Conservation (phyloP, 2,888 invertebrate species). For the Callinectes sapidus region DNA sequence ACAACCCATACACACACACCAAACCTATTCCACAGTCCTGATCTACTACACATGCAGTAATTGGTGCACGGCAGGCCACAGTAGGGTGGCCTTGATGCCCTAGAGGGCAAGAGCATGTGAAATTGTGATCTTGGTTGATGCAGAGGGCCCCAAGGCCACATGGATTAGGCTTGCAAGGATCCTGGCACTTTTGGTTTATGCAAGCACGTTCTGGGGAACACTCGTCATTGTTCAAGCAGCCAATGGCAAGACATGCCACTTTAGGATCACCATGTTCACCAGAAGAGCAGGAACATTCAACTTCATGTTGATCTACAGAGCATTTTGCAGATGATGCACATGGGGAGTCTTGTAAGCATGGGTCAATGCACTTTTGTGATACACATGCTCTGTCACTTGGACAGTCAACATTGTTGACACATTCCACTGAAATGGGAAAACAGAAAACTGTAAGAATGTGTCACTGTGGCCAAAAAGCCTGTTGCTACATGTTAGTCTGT, state of each 20-base stretch:
- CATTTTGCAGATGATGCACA: conserved; percentile 79
- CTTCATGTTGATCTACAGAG: conserved; percentile 76
- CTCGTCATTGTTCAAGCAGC: conserved; percentile 81
- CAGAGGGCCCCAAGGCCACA: conserved; percentile 83
- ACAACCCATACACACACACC: conserved; percentile 87
- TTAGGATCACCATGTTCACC: conserved; percentile 83
- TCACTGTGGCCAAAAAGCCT: not conserved
- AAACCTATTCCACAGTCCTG: conserved; percentile 77
- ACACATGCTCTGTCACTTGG: conserved; percentile 87
- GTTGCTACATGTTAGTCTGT: not conserved
- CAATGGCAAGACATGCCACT: conserved; percentile 65
- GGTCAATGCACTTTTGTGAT: conserved; percentile 86
- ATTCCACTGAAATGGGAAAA: conserved; percentile 81
- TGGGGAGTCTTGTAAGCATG: conserved; percentile 87
- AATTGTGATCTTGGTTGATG: conserved; percentile 79
- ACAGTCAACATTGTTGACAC: conserved; percentile 89
- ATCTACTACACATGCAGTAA: conserved; percentile 61
- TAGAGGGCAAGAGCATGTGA: conserved; percentile 74
- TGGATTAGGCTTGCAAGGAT: conserved; percentile 80
- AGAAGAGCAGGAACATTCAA: conserved; percentile 87
- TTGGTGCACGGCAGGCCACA: conserved; percentile 73
- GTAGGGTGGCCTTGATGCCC: conserved; percentile 74
- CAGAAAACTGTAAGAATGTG: not conserved
- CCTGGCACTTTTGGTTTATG: conserved; percentile 88
- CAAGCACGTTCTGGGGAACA: conserved; percentile 81